Conservation (phyloP, 2,888 invertebrate species). For the Choristoneura rosaceana region DNA sequence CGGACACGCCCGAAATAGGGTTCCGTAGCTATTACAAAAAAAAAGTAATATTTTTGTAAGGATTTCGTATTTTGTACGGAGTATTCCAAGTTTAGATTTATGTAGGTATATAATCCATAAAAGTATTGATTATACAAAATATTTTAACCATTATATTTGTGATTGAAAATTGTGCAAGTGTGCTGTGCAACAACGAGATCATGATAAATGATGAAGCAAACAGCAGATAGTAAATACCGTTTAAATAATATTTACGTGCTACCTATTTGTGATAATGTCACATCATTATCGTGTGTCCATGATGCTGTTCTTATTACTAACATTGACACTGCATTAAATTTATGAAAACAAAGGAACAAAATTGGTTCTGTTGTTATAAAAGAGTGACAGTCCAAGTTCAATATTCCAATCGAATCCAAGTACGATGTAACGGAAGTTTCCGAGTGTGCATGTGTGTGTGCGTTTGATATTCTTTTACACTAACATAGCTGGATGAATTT, state of each 20-base stretch:
- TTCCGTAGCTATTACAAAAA: too few species aligned
- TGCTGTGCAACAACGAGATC: not conserved
- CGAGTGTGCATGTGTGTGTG: too few species aligned
- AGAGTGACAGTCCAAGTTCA: too few species aligned
- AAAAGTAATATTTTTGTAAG: too few species aligned
- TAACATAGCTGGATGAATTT: too few species aligned
- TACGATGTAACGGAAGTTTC: too few species aligned
- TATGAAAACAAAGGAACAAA: not conserved
- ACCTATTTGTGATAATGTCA: not conserved
- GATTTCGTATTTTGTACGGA: too few species aligned
- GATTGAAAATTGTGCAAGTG: not conserved
- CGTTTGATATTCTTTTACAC: too few species aligned
- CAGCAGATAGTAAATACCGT: not conserved
- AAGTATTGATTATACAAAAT: not conserved
- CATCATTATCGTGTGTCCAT: not conserved
- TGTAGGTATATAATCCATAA: not conserved
- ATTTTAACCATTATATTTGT: not conserved
- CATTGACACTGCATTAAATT: constrained; percentile 16
- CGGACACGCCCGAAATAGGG: too few species aligned
- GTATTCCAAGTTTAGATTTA: too few species aligned
- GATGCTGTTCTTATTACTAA: constrained; percentile 3
- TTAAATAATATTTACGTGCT: constrained; percentile 13
- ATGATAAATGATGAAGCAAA: constrained; percentile 1
- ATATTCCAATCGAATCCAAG: too few species aligned
- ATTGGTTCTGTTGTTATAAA: not conserved